Percentiles rank a stretch among this genome's conserved stretches.
phyloP scores from a whole-genome alignment of 1,140 invertebrate species.

The Papilio polyxenes region DNA sequence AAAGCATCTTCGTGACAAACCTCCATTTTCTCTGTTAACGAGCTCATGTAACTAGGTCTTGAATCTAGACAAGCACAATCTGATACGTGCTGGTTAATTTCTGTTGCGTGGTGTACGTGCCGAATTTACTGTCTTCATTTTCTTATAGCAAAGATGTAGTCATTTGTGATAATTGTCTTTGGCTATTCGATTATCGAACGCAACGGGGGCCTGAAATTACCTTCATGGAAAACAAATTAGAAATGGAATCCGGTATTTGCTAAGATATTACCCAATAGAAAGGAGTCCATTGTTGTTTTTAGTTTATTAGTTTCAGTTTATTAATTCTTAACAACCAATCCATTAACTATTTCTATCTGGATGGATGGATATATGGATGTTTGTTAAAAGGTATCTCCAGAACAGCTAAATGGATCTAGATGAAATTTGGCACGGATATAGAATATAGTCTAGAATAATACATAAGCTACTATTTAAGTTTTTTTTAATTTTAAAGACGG shows the following conservation, averaged over 20 bases:
- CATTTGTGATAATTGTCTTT: background rate
- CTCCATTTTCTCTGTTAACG: constrained; percentile 57
- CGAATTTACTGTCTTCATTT: constrained; percentile 30
- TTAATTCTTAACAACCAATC: background rate
- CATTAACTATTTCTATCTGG: too few relatives aligned
- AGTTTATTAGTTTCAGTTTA: background rate
- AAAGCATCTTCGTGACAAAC: constrained; percentile 62
- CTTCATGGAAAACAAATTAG: background rate
- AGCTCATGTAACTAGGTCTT: constrained; percentile 49
- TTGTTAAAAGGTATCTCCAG: too few relatives aligned
- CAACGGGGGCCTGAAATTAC: constrained; percentile 10
- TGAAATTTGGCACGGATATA: too few relatives aligned
- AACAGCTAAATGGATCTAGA: too few relatives aligned
- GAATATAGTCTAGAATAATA: too few relatives aligned
- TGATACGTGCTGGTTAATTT: constrained; percentile 50
- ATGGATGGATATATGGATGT: too few relatives aligned
- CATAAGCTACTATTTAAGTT: too few relatives aligned
- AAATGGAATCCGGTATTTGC: background rate
- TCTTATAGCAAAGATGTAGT: constrained; percentile 8
- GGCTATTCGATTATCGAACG: constrained; percentile 14
- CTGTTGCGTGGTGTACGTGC: constrained; percentile 29
- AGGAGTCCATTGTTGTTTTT: background rate
- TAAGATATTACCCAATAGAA: background rate
- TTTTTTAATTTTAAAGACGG: too few relatives aligned
- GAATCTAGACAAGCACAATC: constrained; percentile 51